phyloP scores from a whole-genome alignment of 2,888 invertebrate species.

The Callyntrura guangdongensis region DNA sequence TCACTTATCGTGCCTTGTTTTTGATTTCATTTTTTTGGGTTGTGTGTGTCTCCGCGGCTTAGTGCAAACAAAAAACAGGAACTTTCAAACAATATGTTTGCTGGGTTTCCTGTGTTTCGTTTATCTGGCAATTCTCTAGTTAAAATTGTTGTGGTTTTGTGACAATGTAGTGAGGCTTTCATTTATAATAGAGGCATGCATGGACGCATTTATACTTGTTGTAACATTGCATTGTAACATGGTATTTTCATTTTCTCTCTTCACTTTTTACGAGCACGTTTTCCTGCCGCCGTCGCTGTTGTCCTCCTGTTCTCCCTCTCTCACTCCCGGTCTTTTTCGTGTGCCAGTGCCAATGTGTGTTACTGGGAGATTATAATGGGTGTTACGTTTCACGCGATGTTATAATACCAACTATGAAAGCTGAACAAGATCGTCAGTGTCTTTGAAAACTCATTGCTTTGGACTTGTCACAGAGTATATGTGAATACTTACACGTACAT shows the following conservation, averaged over 20 bases:
- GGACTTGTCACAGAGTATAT: background rate
- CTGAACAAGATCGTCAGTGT: slow-evolving; percentile 5
- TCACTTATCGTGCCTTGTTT: slow-evolving; percentile 44
- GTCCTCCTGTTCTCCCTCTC: slow-evolving; percentile 18
- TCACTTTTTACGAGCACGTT: background rate
- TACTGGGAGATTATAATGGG: slow-evolving; percentile 55
- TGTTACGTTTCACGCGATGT: slow-evolving; percentile 54
- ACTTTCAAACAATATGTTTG: too few species aligned
- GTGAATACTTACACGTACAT: background rate
- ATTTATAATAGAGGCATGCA: slow-evolving; percentile 7
- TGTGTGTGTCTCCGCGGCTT: too few species aligned
- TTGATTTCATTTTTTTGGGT: background rate
- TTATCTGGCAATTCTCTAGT: too few species aligned
- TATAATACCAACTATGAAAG: slow-evolving; percentile 7
- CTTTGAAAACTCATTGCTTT: too few species aligned
- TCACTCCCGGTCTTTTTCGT: background rate
- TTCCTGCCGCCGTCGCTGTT: slow-evolving; percentile 1
- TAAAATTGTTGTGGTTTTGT: too few species aligned
- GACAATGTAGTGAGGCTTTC: background rate
- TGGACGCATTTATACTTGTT: slow-evolving; percentile 13
- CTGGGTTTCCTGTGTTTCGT: too few species aligned
- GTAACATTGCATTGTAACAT: slow-evolving; percentile 16
- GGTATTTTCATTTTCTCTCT: background rate
- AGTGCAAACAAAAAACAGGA: too few species aligned
- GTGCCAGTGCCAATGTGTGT: background rate